phyloP scores from a whole-genome alignment of 2,113 vertebrate species.

The Hyperopisus bebe region DNA sequence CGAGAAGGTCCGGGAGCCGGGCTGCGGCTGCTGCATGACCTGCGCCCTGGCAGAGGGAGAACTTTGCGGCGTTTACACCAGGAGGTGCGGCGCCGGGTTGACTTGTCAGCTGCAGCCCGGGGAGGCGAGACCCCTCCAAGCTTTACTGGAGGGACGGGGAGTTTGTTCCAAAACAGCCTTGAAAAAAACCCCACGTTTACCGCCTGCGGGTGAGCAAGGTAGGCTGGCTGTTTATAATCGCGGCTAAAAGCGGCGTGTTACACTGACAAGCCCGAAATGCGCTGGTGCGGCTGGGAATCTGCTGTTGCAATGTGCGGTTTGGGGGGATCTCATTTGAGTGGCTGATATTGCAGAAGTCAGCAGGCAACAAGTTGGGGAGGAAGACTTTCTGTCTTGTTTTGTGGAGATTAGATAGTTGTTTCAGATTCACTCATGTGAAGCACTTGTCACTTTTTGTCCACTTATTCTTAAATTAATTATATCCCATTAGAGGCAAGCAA shows the following conservation, averaged over 20 bases:
- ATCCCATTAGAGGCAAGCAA: background rate
- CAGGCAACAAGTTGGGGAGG: background rate
- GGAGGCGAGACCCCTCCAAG: conserved; percentile 74
- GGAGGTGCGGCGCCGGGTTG: conserved; percentile 74
- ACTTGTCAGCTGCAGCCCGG: conserved; percentile 67
- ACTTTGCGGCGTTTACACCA: conserved; percentile 81
- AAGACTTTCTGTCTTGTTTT: background rate
- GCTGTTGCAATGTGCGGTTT: background rate
- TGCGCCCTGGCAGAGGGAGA: conserved; percentile 72
- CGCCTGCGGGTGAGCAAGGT: conserved; percentile 60
- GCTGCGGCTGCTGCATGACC: conserved; percentile 87
- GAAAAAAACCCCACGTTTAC: conserved; percentile 41
- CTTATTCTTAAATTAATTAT: background rate
- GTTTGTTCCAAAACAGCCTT: conserved; percentile 65
- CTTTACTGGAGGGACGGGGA: conserved; percentile 80
- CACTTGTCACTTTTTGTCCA: background rate
- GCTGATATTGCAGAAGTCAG: background rate
- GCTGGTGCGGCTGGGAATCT: background rate
- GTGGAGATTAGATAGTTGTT: background rate
- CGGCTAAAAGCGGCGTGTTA: background rate
- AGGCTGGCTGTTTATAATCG: conserved; percentile 17
- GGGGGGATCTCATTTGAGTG: background rate
- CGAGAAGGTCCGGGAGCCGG: conserved; percentile 77
- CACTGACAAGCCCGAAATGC: background rate
- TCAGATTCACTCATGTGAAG: background rate